Conservation (phyloP, 2,113 vertebrate genomes). For the Equus quagga region DNA sequence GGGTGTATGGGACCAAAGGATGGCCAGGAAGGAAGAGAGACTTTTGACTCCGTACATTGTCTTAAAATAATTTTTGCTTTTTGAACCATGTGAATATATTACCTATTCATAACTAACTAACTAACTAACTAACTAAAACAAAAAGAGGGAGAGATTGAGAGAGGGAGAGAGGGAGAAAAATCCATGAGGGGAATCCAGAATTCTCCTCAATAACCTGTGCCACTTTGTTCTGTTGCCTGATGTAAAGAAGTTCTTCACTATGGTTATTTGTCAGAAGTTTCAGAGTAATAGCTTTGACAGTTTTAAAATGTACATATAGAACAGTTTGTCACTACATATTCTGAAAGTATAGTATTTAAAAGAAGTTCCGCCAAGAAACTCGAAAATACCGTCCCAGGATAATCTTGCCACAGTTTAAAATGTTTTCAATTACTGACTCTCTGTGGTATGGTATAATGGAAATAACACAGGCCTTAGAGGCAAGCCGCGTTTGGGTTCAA, state of each 20-base stretch:
- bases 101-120: neutral
- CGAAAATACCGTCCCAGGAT: slow-evolving; percentile 1
- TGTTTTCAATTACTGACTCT: slow-evolving; percentile 5
- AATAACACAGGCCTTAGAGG: neutral
- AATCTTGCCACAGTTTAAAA: slow-evolving; percentile 11
- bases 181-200: neutral
- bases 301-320: neutral
- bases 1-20: neutral
- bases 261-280: slow-evolving; percentile 34
- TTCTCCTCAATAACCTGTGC: neutral
- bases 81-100: neutral
- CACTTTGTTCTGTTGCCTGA: slow-evolving; percentile 10
- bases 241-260: neutral
- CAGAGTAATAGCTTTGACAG: neutral
- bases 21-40: neutral
- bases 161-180: neutral
- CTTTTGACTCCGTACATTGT: neutral
- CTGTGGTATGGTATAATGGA: neutral
- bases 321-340: neutral
- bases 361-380: neutral
- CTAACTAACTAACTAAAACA: neutral
- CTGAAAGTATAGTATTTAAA: slow-evolving; percentile 37
- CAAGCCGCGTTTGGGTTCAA: neutral
- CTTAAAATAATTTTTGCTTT: slow-evolving; percentile 2
- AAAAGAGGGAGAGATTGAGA: neutral